Percentiles rank a stretch among this genome's conserved stretches.
These are phyloP conservation scores for Corythornis madagascariensis DNA, from an alignment of 2,113 vertebrate species.

Conservation along the genomic window DNA sequence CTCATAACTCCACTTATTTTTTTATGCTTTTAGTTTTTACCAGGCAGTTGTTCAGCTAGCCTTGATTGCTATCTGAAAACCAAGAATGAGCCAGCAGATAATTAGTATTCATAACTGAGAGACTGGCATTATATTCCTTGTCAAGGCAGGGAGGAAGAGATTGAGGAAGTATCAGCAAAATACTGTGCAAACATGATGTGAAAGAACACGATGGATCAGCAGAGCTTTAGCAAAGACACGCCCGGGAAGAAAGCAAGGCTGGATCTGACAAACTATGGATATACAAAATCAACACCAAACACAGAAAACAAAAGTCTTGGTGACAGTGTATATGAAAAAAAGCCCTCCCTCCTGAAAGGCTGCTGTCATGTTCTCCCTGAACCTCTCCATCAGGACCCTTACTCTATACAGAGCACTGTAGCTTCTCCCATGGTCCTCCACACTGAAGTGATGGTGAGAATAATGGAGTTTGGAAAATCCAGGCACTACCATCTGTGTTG, in stretches of 20 bases:
- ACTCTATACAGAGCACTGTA: not conserved
- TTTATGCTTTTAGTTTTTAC: not conserved
- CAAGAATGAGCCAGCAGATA: not conserved
- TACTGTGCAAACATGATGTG: not conserved
- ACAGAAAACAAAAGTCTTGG: not conserved
- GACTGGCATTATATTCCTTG: not conserved
- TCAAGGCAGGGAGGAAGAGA: not conserved
- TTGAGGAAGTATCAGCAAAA: not conserved
- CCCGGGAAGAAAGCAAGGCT: not conserved
- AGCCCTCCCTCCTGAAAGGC: not conserved
- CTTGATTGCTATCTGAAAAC: not conserved
- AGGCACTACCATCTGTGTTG: not conserved
- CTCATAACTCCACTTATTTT: not conserved
- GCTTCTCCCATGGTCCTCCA: not conserved
- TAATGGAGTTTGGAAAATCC: not conserved
- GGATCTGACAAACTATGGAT: not conserved
- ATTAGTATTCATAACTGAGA: not conserved
- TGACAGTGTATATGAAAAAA: not conserved
- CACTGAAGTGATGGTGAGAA: not conserved
- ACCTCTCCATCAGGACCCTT: not conserved
- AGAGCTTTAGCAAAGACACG: not conserved
- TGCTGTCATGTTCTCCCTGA: not conserved
- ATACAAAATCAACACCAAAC: not conserved
- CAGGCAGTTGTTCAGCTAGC: not conserved
- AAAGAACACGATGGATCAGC: not conserved